Conservation (phyloP, 92 coral and sea anemone species). For the Scolanthus callimorphus region DNA sequence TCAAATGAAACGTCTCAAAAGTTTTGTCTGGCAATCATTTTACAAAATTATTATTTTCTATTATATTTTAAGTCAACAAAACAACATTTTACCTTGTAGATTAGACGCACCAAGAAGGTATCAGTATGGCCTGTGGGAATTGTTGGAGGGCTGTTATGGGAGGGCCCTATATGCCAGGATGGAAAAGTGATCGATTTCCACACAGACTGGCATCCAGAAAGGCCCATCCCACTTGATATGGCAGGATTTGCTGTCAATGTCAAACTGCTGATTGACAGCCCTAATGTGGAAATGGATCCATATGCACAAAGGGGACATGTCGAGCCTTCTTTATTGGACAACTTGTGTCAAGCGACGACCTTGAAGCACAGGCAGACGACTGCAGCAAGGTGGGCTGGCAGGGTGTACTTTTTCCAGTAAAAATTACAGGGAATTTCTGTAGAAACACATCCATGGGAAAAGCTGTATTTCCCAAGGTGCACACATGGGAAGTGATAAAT, state of each 20-base stretch:
- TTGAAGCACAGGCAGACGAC: constrained; percentile 81
- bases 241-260: constrained; percentile 95
- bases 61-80: too few species aligned
- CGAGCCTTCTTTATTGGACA: constrained; percentile 76
- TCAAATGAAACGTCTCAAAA: too few species aligned
- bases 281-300: constrained; percentile 73
- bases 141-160: constrained; percentile 92
- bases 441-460: too few species aligned
- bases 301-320: constrained; percentile 75
- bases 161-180: constrained; percentile 87
- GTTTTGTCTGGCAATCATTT: too few species aligned
- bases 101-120: constrained; percentile 82
- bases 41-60: too few species aligned
- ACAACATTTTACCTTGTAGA: constrained; percentile 41
- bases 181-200: constrained; percentile 81
- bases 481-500: too few species aligned
- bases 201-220: constrained; percentile 64
- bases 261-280: constrained; percentile 64
- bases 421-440: too few species aligned
- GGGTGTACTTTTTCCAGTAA: too few species aligned
- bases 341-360: constrained; percentile 66
- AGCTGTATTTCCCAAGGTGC: too few species aligned
- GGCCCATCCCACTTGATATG: constrained; percentile 97
- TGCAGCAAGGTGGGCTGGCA: constrained; percentile 70
- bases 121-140: constrained; percentile 98